Conservation (phyloP, 2,113 vertebrate genomes). For the Pseudorhombus dupliciocellatus region DNA sequence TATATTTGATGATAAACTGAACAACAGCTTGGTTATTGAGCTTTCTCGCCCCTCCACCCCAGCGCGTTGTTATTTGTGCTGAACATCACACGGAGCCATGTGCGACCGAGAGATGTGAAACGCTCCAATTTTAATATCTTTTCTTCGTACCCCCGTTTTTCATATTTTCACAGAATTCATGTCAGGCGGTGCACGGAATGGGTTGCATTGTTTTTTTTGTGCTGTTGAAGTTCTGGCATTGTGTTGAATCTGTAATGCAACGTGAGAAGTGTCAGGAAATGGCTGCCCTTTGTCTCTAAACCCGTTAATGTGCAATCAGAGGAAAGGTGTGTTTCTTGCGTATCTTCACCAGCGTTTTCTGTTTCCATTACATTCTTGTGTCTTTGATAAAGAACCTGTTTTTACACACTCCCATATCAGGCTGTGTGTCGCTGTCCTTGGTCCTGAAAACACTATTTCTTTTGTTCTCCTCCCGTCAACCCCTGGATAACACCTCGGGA, state of each 20-base stretch:
- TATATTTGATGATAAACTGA: constrained; percentile 1
- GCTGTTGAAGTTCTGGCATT: constrained; percentile 14
- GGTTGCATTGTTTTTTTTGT: constrained; percentile 23
- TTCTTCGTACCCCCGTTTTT: constrained; percentile 33
- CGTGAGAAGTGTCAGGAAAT: constrained; percentile 43
- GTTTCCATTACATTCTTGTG: too few species aligned
- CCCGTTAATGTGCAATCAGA: constrained; percentile 52
- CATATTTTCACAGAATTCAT: constrained; percentile 40
- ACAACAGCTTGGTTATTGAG: constrained; percentile 2
- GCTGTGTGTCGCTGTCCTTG: too few species aligned
- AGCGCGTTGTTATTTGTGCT: constrained; percentile 21
- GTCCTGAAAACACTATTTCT: too few species aligned
- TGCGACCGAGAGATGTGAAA: constrained; percentile 18
- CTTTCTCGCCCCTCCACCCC: neutral
- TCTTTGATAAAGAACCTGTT: too few species aligned
- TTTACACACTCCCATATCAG: too few species aligned
- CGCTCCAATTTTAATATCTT: constrained; percentile 30
- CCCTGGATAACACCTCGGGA: too few species aligned
- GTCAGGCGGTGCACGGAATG: constrained; percentile 38
- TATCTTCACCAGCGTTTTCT: too few species aligned
- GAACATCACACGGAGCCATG: constrained; percentile 27
- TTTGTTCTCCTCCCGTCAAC: too few species aligned
- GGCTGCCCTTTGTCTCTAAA: constrained; percentile 23
- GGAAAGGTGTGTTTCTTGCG: constrained; percentile 25
- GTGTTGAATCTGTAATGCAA: constrained; percentile 26